phyloP scores from a whole-genome alignment of 2,113 vertebrate genomes.

The Protobothrops mucrosquamatus region DNA sequence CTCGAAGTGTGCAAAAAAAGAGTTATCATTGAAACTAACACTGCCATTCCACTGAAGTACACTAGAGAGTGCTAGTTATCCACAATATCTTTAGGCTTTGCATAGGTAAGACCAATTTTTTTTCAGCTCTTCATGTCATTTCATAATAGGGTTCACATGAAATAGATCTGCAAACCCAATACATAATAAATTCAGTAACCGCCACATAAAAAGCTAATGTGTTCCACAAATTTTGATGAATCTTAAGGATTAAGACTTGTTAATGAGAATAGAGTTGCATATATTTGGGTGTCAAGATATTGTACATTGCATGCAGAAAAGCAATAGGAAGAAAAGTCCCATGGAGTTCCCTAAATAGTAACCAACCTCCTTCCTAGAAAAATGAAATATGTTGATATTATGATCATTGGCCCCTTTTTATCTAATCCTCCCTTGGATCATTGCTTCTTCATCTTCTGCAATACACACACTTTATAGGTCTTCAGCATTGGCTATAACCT shows the following conservation, averaged over 20 bases:
- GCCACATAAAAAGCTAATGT: not conserved
- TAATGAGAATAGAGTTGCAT: not conserved
- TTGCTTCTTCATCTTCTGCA: not conserved
- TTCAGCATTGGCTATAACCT: not conserved
- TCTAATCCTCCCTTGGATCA: not conserved
- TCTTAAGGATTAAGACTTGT: not conserved
- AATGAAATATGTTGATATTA: not conserved
- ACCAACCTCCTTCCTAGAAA: not conserved
- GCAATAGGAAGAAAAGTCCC: not conserved
- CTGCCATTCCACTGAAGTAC: not conserved
- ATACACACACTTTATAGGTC: not conserved
- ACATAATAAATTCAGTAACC: not conserved
- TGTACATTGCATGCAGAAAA: not conserved
- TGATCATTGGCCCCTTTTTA: not conserved
- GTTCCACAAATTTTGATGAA: too few relatives aligned
- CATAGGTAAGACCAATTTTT: not conserved
- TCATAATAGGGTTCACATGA: not conserved
- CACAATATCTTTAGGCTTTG: not conserved
- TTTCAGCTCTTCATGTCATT: not conserved
- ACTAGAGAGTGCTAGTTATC: constrained; percentile 26
- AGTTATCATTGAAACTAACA: not conserved
- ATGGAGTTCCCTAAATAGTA: not conserved
- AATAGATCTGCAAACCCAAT: not conserved
- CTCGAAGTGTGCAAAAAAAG: not conserved
- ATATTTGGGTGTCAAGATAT: too few relatives aligned